These are phyloP conservation scores for Lordiphosa collinella DNA, from an alignment of 1,140 invertebrate genomes.

Conservation along the genomic window DNA sequence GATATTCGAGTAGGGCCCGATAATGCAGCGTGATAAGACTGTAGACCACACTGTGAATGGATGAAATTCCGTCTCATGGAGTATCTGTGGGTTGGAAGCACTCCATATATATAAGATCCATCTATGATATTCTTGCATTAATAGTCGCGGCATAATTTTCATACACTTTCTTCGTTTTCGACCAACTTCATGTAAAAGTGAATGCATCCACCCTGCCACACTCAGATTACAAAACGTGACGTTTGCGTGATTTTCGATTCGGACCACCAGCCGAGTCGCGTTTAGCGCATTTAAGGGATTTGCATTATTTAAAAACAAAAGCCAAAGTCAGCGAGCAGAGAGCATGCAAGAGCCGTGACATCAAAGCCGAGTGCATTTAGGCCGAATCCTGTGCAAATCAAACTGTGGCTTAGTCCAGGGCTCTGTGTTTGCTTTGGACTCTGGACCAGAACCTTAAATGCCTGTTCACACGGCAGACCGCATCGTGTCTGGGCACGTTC, in stretches of 20 bases:
- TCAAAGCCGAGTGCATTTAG: conserved; percentile 39
- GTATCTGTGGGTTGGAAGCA: no score
- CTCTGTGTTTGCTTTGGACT: conserved; percentile 35
- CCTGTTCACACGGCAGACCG: conserved; percentile 22
- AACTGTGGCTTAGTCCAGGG: conserved; percentile 48
- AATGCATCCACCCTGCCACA: neutral
- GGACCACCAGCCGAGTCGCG: conserved; percentile 45
- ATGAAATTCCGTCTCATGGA: no score
- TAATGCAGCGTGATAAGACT: no score
- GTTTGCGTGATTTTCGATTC: conserved; percentile 51
- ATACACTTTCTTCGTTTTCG: neutral
- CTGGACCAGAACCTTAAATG: no score
- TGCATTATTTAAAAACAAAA: conserved; percentile 64
- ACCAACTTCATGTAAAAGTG: neutral
- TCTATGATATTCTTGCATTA: no score
- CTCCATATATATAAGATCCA: no score
- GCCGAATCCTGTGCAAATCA: conserved; percentile 45
- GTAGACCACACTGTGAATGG: no score
- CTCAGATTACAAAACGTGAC: conserved; percentile 48
- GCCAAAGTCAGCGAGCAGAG: conserved; percentile 19
- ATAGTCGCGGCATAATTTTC: no score
- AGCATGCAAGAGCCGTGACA: conserved; percentile 25
- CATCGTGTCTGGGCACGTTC: conserved; percentile 53
- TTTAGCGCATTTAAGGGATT: conserved; percentile 71
- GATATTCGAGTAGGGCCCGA: no score